Base-by-base conservation (phyloP, 2,797 vertebrate genomes). In the Premnoplex brunnescens region DNA sequence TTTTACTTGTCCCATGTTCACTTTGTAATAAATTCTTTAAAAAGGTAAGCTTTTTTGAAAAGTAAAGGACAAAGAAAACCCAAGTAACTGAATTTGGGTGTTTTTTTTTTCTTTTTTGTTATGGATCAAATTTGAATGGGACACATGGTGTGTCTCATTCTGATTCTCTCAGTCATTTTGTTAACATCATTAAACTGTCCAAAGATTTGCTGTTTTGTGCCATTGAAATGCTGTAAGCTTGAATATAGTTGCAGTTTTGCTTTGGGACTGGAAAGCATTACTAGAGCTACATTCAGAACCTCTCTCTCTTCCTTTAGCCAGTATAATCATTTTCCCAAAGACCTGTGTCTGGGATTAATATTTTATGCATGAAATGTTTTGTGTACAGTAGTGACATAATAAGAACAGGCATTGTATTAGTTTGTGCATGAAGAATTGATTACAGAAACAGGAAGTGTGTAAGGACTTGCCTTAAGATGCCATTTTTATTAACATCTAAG, bases 371-470 rank as follows among this genome's bases (percentile, higher is more conserved):
- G 96, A 96, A 96, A 88, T 95, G 52, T 91, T 96, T 92, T 21
- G 8, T 96, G 95, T 97, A 96, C 95, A 96, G 95, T 96, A 93
- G 92, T 96, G 96, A 97, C 95, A 97, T 97, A 97, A 97, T 95
- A 96, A 97, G 96, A 96, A 97, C 94, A 96, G 95, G 95, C 97
- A 95, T 92, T 95, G 94, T 95, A 88, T 94, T 95, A 60, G 60
- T 93, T 88, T 91, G 91, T 56, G 89, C 82, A 88, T 86, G 93
- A 68, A 59, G 86, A 89, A 88, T 49, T 46, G 91, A 78, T 85
- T 41, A 68, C 88, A 80, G 76, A 83, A 87, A 85, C 19, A 55
- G 60, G 91, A 93, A 89, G 88, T 95, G 41, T 95, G 73, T 67
- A 91, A 93, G 62, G 51, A 73, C 90, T 88, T 94, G 52, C 82